phyloP scores from a whole-genome alignment of 2,113 vertebrate genomes.

The Marmota flaviventris region DNA sequence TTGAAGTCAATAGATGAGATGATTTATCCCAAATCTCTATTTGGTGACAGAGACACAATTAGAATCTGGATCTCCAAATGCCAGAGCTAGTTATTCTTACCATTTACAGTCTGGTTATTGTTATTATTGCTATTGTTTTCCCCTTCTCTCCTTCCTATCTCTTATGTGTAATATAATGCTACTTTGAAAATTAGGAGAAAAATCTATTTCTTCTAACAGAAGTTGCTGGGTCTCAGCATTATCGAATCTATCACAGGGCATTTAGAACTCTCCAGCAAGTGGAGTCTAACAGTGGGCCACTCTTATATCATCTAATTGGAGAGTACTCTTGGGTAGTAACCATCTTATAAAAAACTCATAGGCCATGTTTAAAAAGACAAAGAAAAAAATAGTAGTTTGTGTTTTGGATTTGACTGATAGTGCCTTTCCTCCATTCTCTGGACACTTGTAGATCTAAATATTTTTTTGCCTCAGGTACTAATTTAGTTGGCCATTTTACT shows the following conservation, averaged over 20 bases:
- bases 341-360: background rate
- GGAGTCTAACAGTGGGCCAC: accelerated
- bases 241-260: background rate
- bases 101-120: background rate
- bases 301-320: too few species aligned
- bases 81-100: background rate
- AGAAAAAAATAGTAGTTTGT: background rate
- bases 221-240: background rate
- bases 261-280: background rate
- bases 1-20: background rate
- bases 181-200: background rate
- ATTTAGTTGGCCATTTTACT: background rate
- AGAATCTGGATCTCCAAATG: background rate
- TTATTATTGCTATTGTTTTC: background rate
- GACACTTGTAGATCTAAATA: background rate
- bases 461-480: background rate
- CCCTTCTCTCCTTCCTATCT: background rate
- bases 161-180: background rate
- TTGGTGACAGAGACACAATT: background rate
- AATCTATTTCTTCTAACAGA: background rate
- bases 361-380: background rate
- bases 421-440: background rate
- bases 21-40: background rate
- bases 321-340: background rate
- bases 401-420: background rate